Evolutionary conservation across 2,888 invertebrate genomes (phyloP).

Genomic region (Limenitis arthemis): DNA sequence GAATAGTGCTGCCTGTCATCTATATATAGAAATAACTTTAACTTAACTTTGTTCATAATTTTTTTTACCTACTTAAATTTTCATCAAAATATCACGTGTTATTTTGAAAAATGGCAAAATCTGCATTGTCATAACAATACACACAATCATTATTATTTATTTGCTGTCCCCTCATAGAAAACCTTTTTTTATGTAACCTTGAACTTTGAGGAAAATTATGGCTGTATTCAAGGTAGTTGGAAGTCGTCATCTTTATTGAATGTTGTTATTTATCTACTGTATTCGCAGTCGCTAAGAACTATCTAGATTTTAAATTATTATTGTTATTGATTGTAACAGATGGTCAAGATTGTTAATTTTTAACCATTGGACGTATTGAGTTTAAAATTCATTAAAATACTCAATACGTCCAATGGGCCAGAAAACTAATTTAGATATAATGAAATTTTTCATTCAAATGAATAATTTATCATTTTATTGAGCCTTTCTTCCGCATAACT

Average conservation of each 20-base stretch:
- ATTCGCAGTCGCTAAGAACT: constrained; percentile 1
- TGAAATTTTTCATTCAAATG: too few species aligned
- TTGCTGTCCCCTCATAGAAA: neutral
- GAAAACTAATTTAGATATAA: too few species aligned
- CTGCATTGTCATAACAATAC: neutral
- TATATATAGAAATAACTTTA: too few species aligned
- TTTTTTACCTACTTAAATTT: too few species aligned
- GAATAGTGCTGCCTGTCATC: too few species aligned
- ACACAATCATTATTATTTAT: neutral
- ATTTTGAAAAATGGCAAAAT: neutral
- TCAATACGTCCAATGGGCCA: too few species aligned
- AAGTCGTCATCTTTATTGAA: constrained; percentile 10
- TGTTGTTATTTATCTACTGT: constrained; percentile 6
- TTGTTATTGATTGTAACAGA: too few species aligned
- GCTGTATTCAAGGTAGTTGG: constrained; percentile 6
- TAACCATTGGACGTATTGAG: too few species aligned
- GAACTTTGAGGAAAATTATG: constrained; percentile 18
- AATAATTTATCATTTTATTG: neutral
- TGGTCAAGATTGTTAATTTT: too few species aligned
- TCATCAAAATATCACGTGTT: neutral
- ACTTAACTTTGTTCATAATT: too few species aligned
- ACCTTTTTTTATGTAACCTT: constrained; percentile 9
- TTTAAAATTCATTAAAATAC: too few species aligned
- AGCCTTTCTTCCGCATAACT: constrained; percentile 28
- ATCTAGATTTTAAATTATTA: neutral